A percentile compares a stretch with the other conserved stretches of the same genome.
These are phyloP conservation scores for Eupithecia insigniata DNA, from an alignment of 2,888 invertebrate genomes.

Conservation along the genomic window DNA sequence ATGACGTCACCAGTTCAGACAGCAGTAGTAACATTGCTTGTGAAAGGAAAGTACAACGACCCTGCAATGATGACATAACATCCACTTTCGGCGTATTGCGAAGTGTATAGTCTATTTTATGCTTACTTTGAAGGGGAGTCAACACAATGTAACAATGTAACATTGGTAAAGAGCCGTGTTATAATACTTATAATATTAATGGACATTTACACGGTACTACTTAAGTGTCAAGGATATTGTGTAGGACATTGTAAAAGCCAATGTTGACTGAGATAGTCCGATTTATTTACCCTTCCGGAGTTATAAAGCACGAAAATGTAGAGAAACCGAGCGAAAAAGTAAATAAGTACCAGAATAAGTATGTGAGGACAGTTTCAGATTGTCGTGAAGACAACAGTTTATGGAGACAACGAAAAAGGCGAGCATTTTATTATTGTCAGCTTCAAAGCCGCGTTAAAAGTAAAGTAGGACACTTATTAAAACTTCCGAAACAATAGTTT, in stretches of 20 bases:
- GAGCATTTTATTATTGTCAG: neutral
- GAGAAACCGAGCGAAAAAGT: neutral
- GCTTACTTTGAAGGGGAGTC: slow-evolving; percentile 10
- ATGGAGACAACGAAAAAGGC: neutral
- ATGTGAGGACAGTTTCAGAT: neutral
- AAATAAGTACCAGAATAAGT: neutral
- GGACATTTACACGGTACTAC: neutral
- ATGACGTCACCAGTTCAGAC: slow-evolving; percentile 37
- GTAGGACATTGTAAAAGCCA: neutral
- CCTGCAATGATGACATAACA: slow-evolving; percentile 62
- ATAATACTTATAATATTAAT: no score
- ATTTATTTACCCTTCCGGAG: neutral
- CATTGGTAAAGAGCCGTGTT: neutral
- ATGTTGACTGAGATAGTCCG: neutral
- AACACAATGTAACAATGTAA: neutral
- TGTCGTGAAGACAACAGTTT: neutral
- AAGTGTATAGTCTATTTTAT: slow-evolving; percentile 28
- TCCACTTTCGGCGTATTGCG: slow-evolving; percentile 53
- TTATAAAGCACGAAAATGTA: neutral
- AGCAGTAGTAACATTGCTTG: slow-evolving; percentile 37
- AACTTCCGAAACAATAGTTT: slow-evolving; percentile 15
- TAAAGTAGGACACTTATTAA: slow-evolving; percentile 21
- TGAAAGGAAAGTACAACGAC: slow-evolving; percentile 64
- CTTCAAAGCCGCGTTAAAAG: slow-evolving; percentile 6
- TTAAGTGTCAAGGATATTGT: neutral